Evolutionary conservation across 2,797 vertebrate species (phyloP), one percentile per base, ranked within the genome.

Genomic region (Arrhamphus sclerolepis): DNA sequence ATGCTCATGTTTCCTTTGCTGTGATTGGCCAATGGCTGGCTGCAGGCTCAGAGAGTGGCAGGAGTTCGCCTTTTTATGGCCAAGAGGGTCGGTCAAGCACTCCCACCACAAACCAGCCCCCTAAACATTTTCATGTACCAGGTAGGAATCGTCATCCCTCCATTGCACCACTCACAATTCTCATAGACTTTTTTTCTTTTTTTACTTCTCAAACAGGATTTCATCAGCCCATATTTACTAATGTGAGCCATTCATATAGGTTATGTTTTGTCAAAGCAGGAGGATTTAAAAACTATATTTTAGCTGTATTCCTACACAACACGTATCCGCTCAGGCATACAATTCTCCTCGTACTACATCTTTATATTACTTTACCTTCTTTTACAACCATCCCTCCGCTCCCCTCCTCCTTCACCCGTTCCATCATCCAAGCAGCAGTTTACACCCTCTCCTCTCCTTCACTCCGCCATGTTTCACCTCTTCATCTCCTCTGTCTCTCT

Each of bases 71-170:
- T 87, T 97, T 92, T 94, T 96, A 97, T 92, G 95, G 95, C 92
- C 96, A 97, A 90, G 96, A 98, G 79, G 94, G 94, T 92, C 95
- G 95, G 81, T 93, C 95, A 88, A 95, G 94, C 90, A 97, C 96
- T 83, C 95, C 97, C 66, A 98, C 96, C 92, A 95, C 94, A 90
- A 96, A 94, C 93, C 97, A 98, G 93, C 95, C 94, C 61, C 97
- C 97, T 89, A 98, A 95, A 93, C 97, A 98, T 94, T 99, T 99
- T 92, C 97, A 98, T 94, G 94, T 99, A 84, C 97, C 97, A 98
- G 97, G 97, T 99, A 98, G 94, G 95, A 89, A 62, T 79, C 56
- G 58, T 84, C 83, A 80, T 78, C 77, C 66, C 43, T 60, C 77
- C 75, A 78, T 71, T 26, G 56, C 77, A 72, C 53, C 34, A 31